These are phyloP conservation scores for Phyllotis vaccarum DNA, from an alignment of 2,797 vertebrate species.

Conservation along the genomic window DNA sequence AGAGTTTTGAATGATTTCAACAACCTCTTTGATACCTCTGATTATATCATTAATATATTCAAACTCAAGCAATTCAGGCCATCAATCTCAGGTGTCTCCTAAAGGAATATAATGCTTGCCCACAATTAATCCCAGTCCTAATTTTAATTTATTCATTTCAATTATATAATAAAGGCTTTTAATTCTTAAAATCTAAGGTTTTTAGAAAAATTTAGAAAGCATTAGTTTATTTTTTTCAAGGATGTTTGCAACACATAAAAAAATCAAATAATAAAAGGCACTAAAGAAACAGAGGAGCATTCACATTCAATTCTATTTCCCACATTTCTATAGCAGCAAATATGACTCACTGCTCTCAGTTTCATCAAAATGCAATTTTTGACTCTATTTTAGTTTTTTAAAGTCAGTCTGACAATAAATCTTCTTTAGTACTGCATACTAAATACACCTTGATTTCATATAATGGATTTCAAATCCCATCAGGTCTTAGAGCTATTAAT, in stretches of 20 bases:
- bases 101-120: neutral
- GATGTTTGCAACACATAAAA: neutral
- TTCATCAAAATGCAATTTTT: neutral
- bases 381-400: neutral
- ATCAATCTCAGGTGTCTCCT: neutral
- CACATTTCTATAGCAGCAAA: neutral
- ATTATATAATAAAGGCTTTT: neutral
- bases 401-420: neutral
- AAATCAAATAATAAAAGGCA: neutral
- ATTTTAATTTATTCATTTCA: slow-evolving; percentile 3
- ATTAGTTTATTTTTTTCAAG: neutral
- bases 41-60: neutral
- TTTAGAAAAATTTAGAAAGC: neutral
- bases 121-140: neutral
- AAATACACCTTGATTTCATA: neutral
- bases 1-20: neutral
- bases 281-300: neutral
- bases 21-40: neutral
- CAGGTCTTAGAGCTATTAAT: neutral
- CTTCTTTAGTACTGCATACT: neutral
- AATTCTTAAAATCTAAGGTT: neutral
- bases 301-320: neutral
- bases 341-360: neutral
- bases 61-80: neutral
- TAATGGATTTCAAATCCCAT: neutral